These are phyloP conservation scores for Aquatica leii DNA, from an alignment of 2,888 invertebrate species.

Conservation along the genomic window DNA sequence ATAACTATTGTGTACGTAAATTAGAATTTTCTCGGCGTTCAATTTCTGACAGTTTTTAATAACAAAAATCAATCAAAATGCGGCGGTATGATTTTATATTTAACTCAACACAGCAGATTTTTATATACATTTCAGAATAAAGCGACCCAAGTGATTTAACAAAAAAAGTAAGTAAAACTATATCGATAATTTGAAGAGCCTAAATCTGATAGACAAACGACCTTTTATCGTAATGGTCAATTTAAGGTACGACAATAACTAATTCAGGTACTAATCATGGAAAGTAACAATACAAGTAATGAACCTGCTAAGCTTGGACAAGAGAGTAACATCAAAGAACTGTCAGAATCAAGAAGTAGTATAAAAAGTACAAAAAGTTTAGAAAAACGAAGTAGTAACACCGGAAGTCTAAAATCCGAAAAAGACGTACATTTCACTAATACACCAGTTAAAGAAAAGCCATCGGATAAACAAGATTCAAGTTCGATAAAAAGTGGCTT, in stretches of 20 bases:
- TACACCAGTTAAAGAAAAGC: conserved; percentile 47
- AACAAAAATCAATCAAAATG: conserved; percentile 5
- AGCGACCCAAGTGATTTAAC: conserved; percentile 3
- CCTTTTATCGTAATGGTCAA: conserved; percentile 16
- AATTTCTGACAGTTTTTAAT: neutral
- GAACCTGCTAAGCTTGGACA: conserved; percentile 51
- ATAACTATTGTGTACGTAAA: neutral
- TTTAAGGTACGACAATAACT: conserved; percentile 22
- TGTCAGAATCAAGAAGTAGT: conserved; percentile 54
- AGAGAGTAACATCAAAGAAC: conserved; percentile 54
- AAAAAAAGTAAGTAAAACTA: neutral
- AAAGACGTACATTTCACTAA: conserved; percentile 57
- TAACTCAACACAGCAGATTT: neutral
- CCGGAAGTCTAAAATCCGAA: conserved; percentile 56
- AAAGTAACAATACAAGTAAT: conserved; percentile 48
- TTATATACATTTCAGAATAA: conserved; percentile 1
- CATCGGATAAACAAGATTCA: conserved; percentile 33
- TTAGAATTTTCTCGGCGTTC: neutral
- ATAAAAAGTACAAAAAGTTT: conserved; percentile 57
- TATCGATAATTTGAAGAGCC: neutral
- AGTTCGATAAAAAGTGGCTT: conserved; percentile 42
- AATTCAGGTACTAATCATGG: conserved; percentile 45
- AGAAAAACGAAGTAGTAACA: conserved; percentile 54
- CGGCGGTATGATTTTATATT: conserved; percentile 5
- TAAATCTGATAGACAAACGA: neutral